These are phyloP conservation scores for Mycalesis mineus DNA, from an alignment of 2,888 invertebrate species.

Conservation along the genomic window DNA sequence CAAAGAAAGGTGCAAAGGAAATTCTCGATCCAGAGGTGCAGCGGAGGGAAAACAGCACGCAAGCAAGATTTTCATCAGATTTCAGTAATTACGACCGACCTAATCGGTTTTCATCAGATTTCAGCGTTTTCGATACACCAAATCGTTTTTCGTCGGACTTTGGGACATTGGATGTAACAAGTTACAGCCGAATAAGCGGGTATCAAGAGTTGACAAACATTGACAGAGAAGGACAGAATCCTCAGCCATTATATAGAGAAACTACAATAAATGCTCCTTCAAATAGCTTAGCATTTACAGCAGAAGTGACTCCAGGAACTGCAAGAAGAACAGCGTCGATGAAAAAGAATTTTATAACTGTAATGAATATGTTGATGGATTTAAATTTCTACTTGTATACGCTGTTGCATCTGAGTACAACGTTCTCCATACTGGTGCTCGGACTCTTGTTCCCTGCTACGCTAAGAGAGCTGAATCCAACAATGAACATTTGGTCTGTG, in stretches of 20 bases:
- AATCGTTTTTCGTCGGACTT: conserved; percentile 61
- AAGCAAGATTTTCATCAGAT: conserved; percentile 55
- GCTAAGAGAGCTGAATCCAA: conserved; percentile 65
- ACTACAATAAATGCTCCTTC: conserved; percentile 70
- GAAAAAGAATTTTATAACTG: conserved; percentile 66
- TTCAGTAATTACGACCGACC: conserved; percentile 38
- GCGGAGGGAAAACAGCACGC: conserved; percentile 45
- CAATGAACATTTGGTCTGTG: conserved; percentile 66
- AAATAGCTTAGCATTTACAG: conserved; percentile 52
- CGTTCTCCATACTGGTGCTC: conserved; percentile 72
- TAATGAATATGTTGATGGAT: conserved; percentile 62
- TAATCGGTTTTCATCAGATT: conserved; percentile 58
- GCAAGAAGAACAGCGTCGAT: conserved; percentile 63
- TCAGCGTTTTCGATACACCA: conserved; percentile 34
- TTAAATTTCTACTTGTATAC: conserved; percentile 77
- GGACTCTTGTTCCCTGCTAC: conserved; percentile 75
- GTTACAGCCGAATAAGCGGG: conserved; percentile 48
- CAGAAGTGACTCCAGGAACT: conserved; percentile 60
- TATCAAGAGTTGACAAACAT: conserved; percentile 68
- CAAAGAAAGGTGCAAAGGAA: conserved; percentile 58
- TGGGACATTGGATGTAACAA: conserved; percentile 50
- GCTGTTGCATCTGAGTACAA: conserved; percentile 71
- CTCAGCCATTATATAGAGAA: conserved; percentile 77
- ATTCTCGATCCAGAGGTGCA: conserved; percentile 59
- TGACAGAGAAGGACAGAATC: conserved; percentile 55